A percentile compares a stretch with the other conserved stretches of the same genome.
phyloP scores from a whole-genome alignment of 2,888 invertebrate species.

The Eucera pruinosa region DNA sequence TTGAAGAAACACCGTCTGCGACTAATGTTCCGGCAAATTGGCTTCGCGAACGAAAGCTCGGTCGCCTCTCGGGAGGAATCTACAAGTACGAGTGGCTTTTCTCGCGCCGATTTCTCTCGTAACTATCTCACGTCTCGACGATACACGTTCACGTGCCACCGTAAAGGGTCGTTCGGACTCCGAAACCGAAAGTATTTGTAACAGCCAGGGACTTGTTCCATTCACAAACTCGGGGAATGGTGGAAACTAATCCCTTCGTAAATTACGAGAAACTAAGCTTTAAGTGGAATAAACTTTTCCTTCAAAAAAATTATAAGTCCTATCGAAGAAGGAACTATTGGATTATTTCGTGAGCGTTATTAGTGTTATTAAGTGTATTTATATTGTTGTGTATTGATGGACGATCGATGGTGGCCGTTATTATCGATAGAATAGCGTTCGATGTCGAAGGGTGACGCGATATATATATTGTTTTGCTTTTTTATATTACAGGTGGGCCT shows the following conservation, averaged over 20 bases:
- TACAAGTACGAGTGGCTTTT: conserved; percentile 67
- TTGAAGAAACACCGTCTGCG: conserved; percentile 75
- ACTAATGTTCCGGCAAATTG: conserved; percentile 84
- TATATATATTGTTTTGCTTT: too few species aligned
- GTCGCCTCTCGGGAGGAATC: conserved; percentile 79
- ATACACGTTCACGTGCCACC: conserved; percentile 61
- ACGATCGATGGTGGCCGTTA: too few species aligned
- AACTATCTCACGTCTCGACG: conserved; percentile 78
- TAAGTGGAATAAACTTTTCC: background rate
- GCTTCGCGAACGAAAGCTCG: conserved; percentile 78
- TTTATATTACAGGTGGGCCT: too few species aligned
- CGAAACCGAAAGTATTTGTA: conserved; percentile 53
- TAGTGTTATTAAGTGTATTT: too few species aligned
- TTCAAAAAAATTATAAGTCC: too few species aligned
- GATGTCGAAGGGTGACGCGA: too few species aligned
- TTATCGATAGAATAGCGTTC: too few species aligned
- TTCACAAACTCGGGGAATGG: background rate
- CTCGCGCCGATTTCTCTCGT: conserved; percentile 72
- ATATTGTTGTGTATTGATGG: too few species aligned
- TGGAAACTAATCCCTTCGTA: too few species aligned
- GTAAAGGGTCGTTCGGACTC: conserved; percentile 27
- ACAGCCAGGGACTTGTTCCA: conserved; percentile 11
- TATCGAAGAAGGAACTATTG: too few species aligned
- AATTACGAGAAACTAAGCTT: too few species aligned
- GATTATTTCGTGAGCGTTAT: too few species aligned